Conservation (phyloP, 1,140 invertebrate genomes). For the Bombus superbus region DNA sequence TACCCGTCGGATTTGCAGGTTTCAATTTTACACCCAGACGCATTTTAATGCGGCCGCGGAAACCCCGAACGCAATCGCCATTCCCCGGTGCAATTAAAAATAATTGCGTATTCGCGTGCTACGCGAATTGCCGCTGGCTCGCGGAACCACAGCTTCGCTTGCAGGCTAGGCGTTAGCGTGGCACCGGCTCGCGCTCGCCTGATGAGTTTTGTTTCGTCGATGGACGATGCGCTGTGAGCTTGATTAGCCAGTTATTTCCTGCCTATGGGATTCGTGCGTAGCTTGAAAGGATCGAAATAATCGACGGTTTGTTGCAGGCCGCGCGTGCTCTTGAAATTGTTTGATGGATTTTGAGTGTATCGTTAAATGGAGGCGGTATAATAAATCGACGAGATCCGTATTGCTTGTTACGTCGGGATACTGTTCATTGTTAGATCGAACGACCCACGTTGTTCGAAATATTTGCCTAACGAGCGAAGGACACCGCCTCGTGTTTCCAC, state of each 20-base stretch:
- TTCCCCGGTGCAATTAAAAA: conserved; percentile 63
- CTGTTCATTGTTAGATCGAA: neutral
- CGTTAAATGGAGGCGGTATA: neutral
- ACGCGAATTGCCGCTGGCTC: conserved; percentile 7
- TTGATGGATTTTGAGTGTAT: conserved; percentile 7
- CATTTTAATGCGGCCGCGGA: conserved; percentile 66
- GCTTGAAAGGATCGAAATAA: conserved; percentile 20
- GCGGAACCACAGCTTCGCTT: neutral
- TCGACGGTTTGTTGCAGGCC: neutral
- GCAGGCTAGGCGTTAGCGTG: neutral
- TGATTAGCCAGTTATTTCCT: conserved; percentile 27
- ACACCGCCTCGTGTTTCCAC: neutral
- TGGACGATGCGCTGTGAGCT: conserved; percentile 16
- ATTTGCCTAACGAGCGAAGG: conserved; percentile 33
- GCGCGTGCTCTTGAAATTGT: neutral
- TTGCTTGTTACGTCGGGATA: neutral
- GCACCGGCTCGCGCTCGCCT: neutral
- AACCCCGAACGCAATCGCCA: conserved; percentile 51
- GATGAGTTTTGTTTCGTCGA: conserved; percentile 44
- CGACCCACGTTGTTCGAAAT: conserved; percentile 1
- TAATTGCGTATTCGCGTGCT: conserved; percentile 62
- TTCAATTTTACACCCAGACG: conserved; percentile 69
- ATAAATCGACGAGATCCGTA: conserved; percentile 7
- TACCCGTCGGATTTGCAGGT: conserved; percentile 48
- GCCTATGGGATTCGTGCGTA: neutral